Base-by-base conservation (phyloP, 2,888 invertebrate genomes). In the Sussaba pulchella region DNA sequence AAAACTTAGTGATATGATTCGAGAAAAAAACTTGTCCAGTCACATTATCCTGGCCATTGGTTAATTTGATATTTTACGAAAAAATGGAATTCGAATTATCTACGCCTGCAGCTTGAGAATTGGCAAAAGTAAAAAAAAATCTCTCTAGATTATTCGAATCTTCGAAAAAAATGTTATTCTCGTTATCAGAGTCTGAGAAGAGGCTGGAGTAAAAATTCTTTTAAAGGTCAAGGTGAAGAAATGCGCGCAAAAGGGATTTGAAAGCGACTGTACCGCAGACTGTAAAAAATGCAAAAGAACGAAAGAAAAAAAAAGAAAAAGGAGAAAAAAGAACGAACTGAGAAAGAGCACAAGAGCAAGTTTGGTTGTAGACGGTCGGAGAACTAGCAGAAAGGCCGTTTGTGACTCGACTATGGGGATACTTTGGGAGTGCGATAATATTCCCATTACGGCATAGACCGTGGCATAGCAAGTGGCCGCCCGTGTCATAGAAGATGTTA, bases 341-440 rank as follows among this genome's bases (percentile, higher is more conserved):
- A 66, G 63, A 17, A 6, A 47, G 17, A 39, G 26, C 26, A 31
- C 54, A n/a, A 66, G 3, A 36, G 17, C 12, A 31, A 54, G 36
- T 36, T 21, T 41, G 17, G 31, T 45, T 6, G 19, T 10, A 12
- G 21, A 0, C 19, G 69, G 10, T 43, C 19, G 66, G 31, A 36
- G 41, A 69, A 69, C 69, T 69, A 24, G 24, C 12, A 4, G 50
- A 8, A 21, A 50, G 50, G 39, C 9, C 39, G 24, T n/a, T n/a
- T 24, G 9, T 24, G 21, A 39, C 17, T 26, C 17, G 54, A 41
- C 24, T 54, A 24, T 14, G 52, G 9, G 17, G 41, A 24, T 17
- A 69, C 69, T 31, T 31, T 43, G 31, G 17, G 19, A 39, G 41
- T 39, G 69, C 73, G 78, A 78, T 78, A 78, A 78, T 52, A 45